These are phyloP conservation scores for Oxyteleia sp. DNA, from an alignment of 2,888 invertebrate genomes.

Conservation along the genomic window DNA sequence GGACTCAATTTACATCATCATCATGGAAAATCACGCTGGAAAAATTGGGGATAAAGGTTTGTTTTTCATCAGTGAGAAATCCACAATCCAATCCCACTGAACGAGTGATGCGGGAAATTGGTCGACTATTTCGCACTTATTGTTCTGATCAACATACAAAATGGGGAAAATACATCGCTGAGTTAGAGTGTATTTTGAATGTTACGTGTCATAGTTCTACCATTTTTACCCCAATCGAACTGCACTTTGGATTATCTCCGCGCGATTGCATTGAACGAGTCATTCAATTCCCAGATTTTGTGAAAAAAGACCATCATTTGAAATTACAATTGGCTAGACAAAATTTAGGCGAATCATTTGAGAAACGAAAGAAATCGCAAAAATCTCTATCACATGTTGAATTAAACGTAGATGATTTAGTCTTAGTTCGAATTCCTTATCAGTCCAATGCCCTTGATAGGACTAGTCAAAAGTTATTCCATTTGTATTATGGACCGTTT, in stretches of 20 bases:
- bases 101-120: slow-evolving; percentile 77
- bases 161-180: slow-evolving; percentile 40
- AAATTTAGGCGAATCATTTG: slow-evolving; percentile 11
- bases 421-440: neutral
- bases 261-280: slow-evolving; percentile 14
- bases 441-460: neutral
- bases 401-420: neutral
- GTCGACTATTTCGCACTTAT: slow-evolving; percentile 51
- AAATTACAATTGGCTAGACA: neutral
- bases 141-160: slow-evolving; percentile 60
- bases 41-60: no score
- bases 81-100: no score
- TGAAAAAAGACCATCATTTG: neutral
- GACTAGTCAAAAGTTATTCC: slow-evolving; percentile 21
- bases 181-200: slow-evolving; percentile 11
- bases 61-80: no score
- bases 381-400: neutral
- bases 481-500: slow-evolving; percentile 17
- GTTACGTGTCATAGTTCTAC: slow-evolving; percentile 36
- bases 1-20: slow-evolving; percentile 71
- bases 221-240: slow-evolving; percentile 23
- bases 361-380: neutral
- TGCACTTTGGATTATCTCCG: slow-evolving; percentile 33
- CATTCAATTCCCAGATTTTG: slow-evolving; percentile 13
- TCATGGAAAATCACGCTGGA: no score